Evolutionary conservation across 2,888 invertebrate genomes (phyloP).

Genomic region (Oscheius sp.): DNA sequence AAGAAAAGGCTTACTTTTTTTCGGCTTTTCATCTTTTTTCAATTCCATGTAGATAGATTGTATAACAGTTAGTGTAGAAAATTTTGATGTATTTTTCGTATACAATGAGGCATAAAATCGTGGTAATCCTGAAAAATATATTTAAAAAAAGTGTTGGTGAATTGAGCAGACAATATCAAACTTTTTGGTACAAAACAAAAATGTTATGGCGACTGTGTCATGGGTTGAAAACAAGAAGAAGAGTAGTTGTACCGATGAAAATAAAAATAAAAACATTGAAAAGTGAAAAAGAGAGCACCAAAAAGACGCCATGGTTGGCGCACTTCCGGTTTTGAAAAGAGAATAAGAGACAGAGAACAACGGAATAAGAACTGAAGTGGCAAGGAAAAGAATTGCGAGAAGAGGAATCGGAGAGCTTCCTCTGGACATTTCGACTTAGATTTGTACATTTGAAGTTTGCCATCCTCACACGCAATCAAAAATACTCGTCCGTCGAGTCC

Average conservation of each 20-base stretch:
- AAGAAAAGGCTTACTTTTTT: neutral
- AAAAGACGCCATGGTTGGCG: neutral
- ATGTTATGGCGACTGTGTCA: neutral
- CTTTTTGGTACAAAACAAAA: neutral
- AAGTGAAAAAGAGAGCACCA: neutral
- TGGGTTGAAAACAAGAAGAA: neutral
- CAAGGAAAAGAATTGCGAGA: neutral
- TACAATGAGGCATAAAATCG: neutral
- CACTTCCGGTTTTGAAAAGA: neutral
- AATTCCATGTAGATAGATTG: constrained; percentile 12
- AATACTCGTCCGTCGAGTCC: neutral
- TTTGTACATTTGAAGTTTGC: too few species aligned
- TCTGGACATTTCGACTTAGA: too few species aligned
- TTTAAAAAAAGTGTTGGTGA: neutral
- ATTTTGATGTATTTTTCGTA: neutral
- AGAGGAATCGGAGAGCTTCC: neutral
- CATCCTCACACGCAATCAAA: too few species aligned
- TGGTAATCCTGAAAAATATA: neutral
- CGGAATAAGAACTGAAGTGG: neutral
- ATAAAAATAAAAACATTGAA: neutral
- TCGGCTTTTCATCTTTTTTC: neutral
- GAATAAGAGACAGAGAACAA: neutral
- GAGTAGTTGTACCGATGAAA: neutral
- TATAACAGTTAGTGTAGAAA: neutral
- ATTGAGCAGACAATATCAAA: too few species aligned